Evolutionary conservation across 2,888 invertebrate species (phyloP).

Genomic region (Tenodera sinensis): DNA sequence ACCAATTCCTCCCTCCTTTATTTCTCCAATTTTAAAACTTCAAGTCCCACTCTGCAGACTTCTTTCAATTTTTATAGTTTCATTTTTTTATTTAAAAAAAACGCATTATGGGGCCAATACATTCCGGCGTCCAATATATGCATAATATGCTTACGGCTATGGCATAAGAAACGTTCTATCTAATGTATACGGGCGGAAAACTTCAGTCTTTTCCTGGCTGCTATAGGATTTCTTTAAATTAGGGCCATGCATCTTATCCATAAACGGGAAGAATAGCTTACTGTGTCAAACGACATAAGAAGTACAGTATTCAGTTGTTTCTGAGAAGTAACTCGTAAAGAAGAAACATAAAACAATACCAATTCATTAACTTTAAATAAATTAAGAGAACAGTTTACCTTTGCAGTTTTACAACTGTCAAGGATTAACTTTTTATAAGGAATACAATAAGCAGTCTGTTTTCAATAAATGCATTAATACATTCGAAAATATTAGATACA

Average conservation of each 20-base stretch:
- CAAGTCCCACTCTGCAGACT: slow-evolving; percentile 1
- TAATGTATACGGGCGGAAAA: slow-evolving; percentile 3
- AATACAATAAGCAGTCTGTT: no score
- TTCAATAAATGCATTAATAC: no score
- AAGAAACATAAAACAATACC: neutral
- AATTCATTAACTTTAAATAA: neutral
- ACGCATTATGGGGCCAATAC: slow-evolving; percentile 8
- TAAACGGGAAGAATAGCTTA: neutral
- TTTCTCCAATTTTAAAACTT: slow-evolving; percentile 15
- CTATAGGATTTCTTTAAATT: slow-evolving; percentile 6
- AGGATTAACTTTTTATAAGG: no score
- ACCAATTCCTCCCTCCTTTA: slow-evolving; percentile 16
- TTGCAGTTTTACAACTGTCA: no score
- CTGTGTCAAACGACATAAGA: no score
- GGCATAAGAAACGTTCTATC: neutral
- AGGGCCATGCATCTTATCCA: neutral
- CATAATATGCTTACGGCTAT: neutral
- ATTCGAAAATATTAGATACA: no score
- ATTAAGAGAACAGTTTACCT: no score
- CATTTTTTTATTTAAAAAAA: neutral
- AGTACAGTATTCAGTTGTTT: neutral
- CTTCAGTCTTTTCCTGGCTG: neutral
- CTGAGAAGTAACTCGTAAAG: neutral
- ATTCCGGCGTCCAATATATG: slow-evolving; percentile 7
- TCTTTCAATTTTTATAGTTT: slow-evolving; percentile 15